Evolutionary conservation across 2,113 vertebrate genomes (phyloP).

Genomic region (Mellivora capensis): DNA sequence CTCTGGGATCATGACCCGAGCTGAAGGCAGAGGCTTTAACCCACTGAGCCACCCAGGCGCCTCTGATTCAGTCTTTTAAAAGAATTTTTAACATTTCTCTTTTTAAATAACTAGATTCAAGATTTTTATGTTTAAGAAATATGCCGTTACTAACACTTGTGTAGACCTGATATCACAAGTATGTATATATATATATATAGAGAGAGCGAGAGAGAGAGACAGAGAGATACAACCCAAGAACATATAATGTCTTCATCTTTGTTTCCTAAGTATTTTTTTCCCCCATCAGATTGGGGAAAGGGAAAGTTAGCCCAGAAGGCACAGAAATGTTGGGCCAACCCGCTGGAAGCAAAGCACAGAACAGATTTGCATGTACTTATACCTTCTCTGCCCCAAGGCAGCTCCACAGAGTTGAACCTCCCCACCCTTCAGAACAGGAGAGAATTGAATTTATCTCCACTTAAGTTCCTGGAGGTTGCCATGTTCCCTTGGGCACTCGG

Average conservation of each 20-base stretch:
- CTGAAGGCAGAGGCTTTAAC: no score
- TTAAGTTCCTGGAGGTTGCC: slow-evolving; percentile 9
- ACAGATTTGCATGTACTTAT: not conserved
- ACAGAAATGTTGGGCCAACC: not conserved
- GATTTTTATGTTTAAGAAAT: slow-evolving; percentile 4
- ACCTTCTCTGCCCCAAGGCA: not conserved
- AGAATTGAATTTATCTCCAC: slow-evolving; percentile 60
- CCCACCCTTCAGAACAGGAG: not conserved
- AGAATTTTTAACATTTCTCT: not conserved
- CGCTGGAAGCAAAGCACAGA: not conserved
- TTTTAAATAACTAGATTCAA: not conserved
- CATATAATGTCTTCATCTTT: not conserved
- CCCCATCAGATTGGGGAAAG: not conserved
- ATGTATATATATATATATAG: not conserved
- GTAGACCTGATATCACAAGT: not conserved
- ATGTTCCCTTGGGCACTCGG: not conserved
- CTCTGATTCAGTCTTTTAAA: not conserved
- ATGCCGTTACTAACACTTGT: not conserved
- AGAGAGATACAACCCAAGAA: not conserved
- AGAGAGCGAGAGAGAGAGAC: no score
- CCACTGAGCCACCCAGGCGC: no score
- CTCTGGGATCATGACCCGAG: no score
- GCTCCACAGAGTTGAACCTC: not conserved
- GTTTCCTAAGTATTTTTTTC: not conserved
- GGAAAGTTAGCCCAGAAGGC: not conserved